Base-by-base conservation (phyloP, 2,113 vertebrate species). In the Brachypteracias leptosomus region DNA sequence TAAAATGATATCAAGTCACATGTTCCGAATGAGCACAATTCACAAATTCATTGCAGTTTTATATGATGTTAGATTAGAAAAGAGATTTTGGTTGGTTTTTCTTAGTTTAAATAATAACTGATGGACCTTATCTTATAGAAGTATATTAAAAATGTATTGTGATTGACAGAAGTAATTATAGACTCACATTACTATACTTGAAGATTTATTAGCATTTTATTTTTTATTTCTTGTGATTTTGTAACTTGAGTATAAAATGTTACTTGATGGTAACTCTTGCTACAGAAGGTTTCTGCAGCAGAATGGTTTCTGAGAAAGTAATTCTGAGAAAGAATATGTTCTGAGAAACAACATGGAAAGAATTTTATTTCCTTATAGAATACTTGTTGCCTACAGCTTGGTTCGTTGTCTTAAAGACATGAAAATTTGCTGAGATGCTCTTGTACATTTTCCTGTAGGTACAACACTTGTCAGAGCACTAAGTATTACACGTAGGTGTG, bases 111-210 rank as follows among this genome's bases (percentile, higher is more conserved):
- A 51, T 51, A 77, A 36, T 19, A 77, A 66, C 24, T 54, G 16
- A 42, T 66, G 16, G 12, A 28, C 7, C 3, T 80, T 40, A 28
- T 4, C 7, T 6, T 31, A 2, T 4, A 33, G 24, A 38, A 66
- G 9, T 35, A 7, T 28, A 49, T 74, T 40, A 44, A 79, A 88
- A 85, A 88, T 57, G 9, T 47, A 52, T 72, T 21, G 26, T n/a
- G 49, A 76, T 24, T 36, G 55, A 26, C 6, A 16, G 67, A 52
- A 80, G 33, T 88, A 79, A 58, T 89, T 77, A 44, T 5, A 35
- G 49, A 20, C 24, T 75, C 17, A 17, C 5, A 2, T 44, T 8
- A 1, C 52, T 52, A 3, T 19, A 2, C 0, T 10, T 82, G n/a
- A 49, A 86, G 54, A 79, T 80, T 68, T 70, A 40, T 73, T 35